Base-by-base conservation (phyloP, 2,888 invertebrate species). In the Boloria euphrosyne region DNA sequence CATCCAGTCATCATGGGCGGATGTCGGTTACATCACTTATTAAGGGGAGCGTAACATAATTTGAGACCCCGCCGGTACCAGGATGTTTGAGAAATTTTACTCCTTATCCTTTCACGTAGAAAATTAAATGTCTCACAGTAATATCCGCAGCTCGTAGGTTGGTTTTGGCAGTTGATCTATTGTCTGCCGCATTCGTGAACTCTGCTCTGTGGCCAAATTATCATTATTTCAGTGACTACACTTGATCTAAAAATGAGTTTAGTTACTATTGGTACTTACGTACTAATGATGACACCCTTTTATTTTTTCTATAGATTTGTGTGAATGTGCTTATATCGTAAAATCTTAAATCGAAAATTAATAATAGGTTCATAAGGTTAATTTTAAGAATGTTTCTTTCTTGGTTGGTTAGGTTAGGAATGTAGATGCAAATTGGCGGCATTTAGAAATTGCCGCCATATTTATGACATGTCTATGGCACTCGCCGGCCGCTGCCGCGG, bases 101-200 rank as follows among this genome's bases (percentile, higher is more conserved):
- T 83, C 85, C 87, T 90, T 90, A 89, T 90, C 89, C 89, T 85
- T 91, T 86, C 91, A 91, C 90, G 91, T 90, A 90, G 91, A 91
- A 91, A 91, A 91, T 91, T 91, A 91, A 90, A 91, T 86, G 90
- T 91, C 90, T 88, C 85, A 80, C 81, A 80, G 89, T 86, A 86
- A 89, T 89, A 89, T 90, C 90, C 87, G 89, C 71, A 79, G 78
- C 77, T 68, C 76, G 80, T 77, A 78, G 75, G 80, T 81, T 89
- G 89, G 80, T 83, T 87, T 87, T 88, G 91, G 89, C 90, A 89
- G 85, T 84, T 87, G 85, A 90, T 90, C 86, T 86, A 80, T 83
- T 80, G 78, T 76, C 75, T 74, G 76, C 47, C 75, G 76, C 73
- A 77, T 76, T 69, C 69, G 66, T 63, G 68, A 75, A 71, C 57